Percentiles rank a stretch among this genome's conserved stretches.
phyloP scores from a whole-genome alignment of 2,797 vertebrate species.

The Liasis olivaceus region DNA sequence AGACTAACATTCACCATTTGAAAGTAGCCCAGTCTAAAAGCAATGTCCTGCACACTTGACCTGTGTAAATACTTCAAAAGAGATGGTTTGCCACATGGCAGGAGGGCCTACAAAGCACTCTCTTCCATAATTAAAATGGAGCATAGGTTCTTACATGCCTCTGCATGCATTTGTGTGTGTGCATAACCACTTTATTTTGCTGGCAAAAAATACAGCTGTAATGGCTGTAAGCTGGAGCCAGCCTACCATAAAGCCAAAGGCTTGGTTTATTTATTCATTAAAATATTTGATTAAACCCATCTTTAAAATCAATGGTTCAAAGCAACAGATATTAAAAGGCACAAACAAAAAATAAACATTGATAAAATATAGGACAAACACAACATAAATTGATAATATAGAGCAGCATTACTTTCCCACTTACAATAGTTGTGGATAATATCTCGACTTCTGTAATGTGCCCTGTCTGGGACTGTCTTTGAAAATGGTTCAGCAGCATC shows the following conservation, averaged over 20 bases:
- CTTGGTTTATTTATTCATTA: not conserved
- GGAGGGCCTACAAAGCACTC: not conserved
- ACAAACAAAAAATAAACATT: not conserved
- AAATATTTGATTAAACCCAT: not conserved
- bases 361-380: not conserved
- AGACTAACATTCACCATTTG: not conserved
- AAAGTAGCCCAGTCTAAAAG: not conserved
- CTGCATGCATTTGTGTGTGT: not conserved
- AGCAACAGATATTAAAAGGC: not conserved
- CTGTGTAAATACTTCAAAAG: not conserved
- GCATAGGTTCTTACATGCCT: not conserved
- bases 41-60: not conserved
- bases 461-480: not conserved
- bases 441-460: not conserved
- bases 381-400: not conserved
- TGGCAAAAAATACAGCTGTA: not conserved
- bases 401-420: not conserved
- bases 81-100: not conserved
- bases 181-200: not conserved
- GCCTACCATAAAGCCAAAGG: not conserved
- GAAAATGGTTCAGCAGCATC: not conserved
- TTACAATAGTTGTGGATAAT: rapidly evolving
- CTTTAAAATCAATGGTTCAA: not conserved
- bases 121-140: not conserved
- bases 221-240: not conserved